Base-by-base conservation (phyloP, 53 echinoderm and acorn worm genomes). In the Mesocentrotus franciscanus region DNA sequence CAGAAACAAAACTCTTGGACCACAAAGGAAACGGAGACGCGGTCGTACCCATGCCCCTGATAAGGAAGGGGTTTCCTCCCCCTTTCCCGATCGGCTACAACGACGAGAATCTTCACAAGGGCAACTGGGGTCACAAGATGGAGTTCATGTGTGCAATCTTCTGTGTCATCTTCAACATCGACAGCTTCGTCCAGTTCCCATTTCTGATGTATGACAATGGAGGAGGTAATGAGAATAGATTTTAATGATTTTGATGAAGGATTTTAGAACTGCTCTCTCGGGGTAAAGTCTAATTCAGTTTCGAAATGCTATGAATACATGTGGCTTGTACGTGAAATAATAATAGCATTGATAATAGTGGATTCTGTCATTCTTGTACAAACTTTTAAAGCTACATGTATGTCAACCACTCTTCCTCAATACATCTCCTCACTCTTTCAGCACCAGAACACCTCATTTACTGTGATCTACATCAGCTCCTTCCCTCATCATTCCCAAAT, bases 101-200 rank as follows among this genome's bases (percentile, higher is more conserved):
- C 34, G 96, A 96, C 30, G 96, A 96, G 90, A 96, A 96, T 71
- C 95, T 95, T 13, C 93, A 90, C 24, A 92, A 85, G 58, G 96
- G 96, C 76, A 96, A 96, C 93, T 96, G 96, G 96, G 96, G 95
- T 36, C 90, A 92, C 90, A 96, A 96, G 81, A 71, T 93, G 84
- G 96, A 96, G 93, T 95, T 85, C 94, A 72, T 96, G 93, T 93
- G 95, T 58, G 95, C 93, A 24, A 93, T 96, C 90, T 60, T 95
- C 71, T 96, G 96, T 36, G 95, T 94, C 12, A 64, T 94, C 71
- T 94, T 94, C 95, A 94, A 85, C 87, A 85, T 85, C 95, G 85
- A 94, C 39, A 94, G 72, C 95, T 85, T 94, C 30, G 68, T 87
- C 1, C 42, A 66, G 66, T 94, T 94, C 87, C 87, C 95, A 49